Evolutionary conservation across 2,113 vertebrate species (phyloP), one percentile per base, ranked within the genome.

Genomic region (Aythya baeri): DNA sequence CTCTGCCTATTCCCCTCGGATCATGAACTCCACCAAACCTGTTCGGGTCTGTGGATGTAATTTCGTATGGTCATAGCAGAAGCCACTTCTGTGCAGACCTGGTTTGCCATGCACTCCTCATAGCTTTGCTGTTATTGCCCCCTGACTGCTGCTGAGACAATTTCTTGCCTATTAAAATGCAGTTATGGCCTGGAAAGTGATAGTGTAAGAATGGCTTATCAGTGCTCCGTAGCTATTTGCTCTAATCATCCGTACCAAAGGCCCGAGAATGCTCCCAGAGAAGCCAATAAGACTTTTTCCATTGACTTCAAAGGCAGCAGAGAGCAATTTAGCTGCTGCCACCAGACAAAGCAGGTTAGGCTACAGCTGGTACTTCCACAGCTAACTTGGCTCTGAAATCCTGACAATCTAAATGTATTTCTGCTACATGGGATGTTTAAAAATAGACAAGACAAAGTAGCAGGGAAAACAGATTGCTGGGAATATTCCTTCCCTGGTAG

Each of bases 81-180:
- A 86, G 61, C 68, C 58, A 46, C 63, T 86, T 85, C 86, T 77
- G 81, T 55, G 71, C 81, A 92, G 93, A 92, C 59, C 83, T 63
- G 32, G 77, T 41, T 34, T 92, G 95, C 6, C 1, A 6, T 4
- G 6, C 82, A 86, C 81, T 94, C 86, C 43, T 11, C 71, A 46
- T 36, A 81, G 77, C 74, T 89, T 85, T 96, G 94, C 93, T 95
- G 73, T 96, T 96, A 96, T 92, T 97, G 95, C 74, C 86, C 96
- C 91, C 94, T 87, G 92, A 82, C 93, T 95, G 92, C 93, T 92
- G 86, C 96, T 95, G 94, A 97, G 94, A 96, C 96, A 94, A 96
- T 96, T 96, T 97, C 95, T 97, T 97, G 93, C 96, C 96, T 95
- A 96, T 95, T 97, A 96, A 97, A 97, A 96, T 83, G 94, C 94